phyloP scores from a whole-genome alignment of 2,797 vertebrate species.

The Rhincodon typus region DNA sequence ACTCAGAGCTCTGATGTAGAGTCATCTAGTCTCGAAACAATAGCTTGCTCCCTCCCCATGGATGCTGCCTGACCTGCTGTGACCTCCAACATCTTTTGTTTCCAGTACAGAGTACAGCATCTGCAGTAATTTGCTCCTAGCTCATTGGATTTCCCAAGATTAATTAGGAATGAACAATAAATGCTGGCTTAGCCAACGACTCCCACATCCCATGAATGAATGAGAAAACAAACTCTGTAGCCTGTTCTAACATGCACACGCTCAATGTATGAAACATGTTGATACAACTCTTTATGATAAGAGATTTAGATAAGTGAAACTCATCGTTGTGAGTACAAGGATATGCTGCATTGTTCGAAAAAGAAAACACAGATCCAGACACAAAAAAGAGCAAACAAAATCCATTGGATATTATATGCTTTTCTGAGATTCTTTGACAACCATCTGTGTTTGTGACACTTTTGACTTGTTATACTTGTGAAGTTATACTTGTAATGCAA shows the following conservation, averaged over 20 bases:
- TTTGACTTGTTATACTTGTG: not conserved
- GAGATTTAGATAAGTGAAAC: not conserved
- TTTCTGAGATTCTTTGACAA: not conserved
- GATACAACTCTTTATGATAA: not conserved
- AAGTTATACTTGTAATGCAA: not conserved
- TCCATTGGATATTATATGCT: not conserved
- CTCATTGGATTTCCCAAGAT: too few relatives aligned
- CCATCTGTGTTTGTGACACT: not conserved
- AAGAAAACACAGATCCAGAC: not conserved
- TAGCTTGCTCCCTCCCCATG: not conserved
- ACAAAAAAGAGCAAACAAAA: not conserved
- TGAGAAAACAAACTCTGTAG: too few relatives aligned
- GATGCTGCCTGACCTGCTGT: not conserved
- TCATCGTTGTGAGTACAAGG: not conserved
- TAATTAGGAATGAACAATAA: too few relatives aligned
- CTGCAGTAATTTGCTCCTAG: not conserved
- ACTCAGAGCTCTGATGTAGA: not conserved
- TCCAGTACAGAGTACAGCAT: not conserved
- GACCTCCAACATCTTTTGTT: not conserved
- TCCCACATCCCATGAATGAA: too few relatives aligned
- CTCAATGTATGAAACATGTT: not conserved
- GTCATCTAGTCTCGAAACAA: not conserved
- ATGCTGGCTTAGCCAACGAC: too few relatives aligned
- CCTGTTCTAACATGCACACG: not conserved
- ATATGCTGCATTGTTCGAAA: not conserved